These are phyloP conservation scores for Dugesia japonica DNA, from an alignment of 2,888 invertebrate species.

Conservation along the genomic window DNA sequence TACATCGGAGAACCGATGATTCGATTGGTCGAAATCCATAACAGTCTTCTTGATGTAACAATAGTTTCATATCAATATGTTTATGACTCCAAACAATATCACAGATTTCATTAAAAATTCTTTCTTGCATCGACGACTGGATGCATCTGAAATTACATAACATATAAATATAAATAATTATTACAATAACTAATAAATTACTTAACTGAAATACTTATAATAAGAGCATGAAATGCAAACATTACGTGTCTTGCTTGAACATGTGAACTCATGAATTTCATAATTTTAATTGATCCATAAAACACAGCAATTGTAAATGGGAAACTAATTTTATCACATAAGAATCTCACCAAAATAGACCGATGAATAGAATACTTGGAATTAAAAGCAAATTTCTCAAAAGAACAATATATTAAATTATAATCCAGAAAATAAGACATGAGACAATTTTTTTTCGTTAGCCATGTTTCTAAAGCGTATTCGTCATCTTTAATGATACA, in stretches of 20 bases:
- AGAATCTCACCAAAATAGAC: not conserved
- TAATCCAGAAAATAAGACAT: not conserved
- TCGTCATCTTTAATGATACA: not conserved
- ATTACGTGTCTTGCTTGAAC: not conserved
- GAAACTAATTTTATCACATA: not conserved
- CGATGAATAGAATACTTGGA: not conserved
- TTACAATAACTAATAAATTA: not conserved
- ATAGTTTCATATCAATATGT: slow-evolving; percentile 6
- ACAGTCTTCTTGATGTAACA: slow-evolving; percentile 1
- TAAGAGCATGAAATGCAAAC: not conserved
- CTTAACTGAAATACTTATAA: not conserved
- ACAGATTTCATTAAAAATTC: not conserved
- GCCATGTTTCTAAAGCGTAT: not conserved
- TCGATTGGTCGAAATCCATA: not conserved
- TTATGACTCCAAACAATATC: not conserved
- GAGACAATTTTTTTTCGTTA: not conserved
- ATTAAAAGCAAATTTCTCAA: not conserved
- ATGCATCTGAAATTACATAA: not conserved
- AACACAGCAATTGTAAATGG: not conserved
- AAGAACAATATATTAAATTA: not conserved
- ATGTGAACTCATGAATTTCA: not conserved
- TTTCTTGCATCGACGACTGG: not conserved
- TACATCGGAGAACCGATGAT: not conserved
- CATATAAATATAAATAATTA: not conserved
- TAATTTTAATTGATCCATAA: not conserved